Evolutionary conservation across 2,113 vertebrate genomes (phyloP), one percentile per base, ranked within the genome.

Genomic region (Sakesphorus luctuosus): DNA sequence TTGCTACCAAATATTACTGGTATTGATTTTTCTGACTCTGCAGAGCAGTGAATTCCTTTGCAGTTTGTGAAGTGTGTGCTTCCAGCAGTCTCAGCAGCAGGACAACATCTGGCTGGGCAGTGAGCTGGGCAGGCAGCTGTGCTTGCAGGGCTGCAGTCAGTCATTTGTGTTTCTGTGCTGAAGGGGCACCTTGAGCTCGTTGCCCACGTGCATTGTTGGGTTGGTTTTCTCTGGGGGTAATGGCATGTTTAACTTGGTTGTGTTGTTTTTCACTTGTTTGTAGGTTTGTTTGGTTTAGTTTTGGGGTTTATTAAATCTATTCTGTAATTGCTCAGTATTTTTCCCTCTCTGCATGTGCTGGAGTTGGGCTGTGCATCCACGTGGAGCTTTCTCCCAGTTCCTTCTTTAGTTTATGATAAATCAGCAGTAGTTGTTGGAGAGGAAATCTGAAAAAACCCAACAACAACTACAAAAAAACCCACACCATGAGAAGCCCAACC

Each of bases 381-480:
- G 3, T 46, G 49, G 53, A 31, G 12, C 35, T 67, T 86, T 59
- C 1, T 21, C 5, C 7, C 7, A n/a, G 18, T 15, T 25, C 17
- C 9, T 53, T 97, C 89, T 65, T 96, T 91, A 91, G 33, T 95
- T 97, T 89, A 58, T 91, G 84, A 95, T 93, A 97, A 97, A 96
- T 96, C 92, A 96, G 67, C 76, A 47, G 23, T 80, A 79, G 76
- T 77, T 97, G 79, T 93, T 98, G 90, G 89, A 95, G 65, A 92
- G 81, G 40, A 96, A 91, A 95, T 55, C 53, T 14, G 58, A 25
- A 61, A 63, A n/a, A 11, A 69, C 40, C 79, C 43, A 61, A 18
- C 9, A 46, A 65, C 65, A 46, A 28, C 46, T 21, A 21, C 46
- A 40, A 13, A 13, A 50, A n/a, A n/a, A n/a, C n/a, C n/a, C 63